Base-by-base conservation (phyloP, 1,140 invertebrate species). In the Coenobita brevimanus region DNA sequence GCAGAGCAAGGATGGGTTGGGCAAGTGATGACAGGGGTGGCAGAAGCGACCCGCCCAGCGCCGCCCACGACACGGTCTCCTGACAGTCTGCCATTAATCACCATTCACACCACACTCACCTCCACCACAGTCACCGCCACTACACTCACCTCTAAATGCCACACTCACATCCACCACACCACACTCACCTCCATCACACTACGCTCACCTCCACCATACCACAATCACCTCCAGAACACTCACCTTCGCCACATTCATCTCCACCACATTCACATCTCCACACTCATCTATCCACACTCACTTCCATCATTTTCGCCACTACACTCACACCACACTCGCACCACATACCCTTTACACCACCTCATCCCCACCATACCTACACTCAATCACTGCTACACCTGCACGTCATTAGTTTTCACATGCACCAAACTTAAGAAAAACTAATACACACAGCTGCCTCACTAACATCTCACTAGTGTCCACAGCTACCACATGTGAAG, bases 61-160 rank as follows among this genome's bases (percentile, higher is more conserved):
- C 60, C n/a, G 60, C 79, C 79, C 57, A 8, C 1, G 57, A 64
- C 57, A 81, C 79, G 79, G 36, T 64, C 50, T 64, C 79, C 79
- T 64, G 57, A 81, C 79, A 80, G n/a, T 57, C 3, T 6, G 33
- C 78, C 78, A 80, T 80, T 80, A 80, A 80, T 80, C 78, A 80
- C 78, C 10, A 8, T 46, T 4, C 3, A 41, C 10, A n/a, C 10
- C 38, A 43, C n/a, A 10, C 0, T 36, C 30, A 21, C 75, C 24
- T 15, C 17, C 21, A 36, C 33, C 71, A 38, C 69, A 30, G 38
- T 30, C 10, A 38, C 73, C 38, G 10, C 38, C n/a, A n/a, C n/a
- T n/a, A n/a, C n/a, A n/a, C n/a, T n/a, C n/a, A n/a, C n/a, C n/a
- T n/a, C n/a, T n/a, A n/a, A 46, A 13, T 21, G 6, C 73, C 73